A percentile compares a stretch with the other conserved stretches of the same genome.
Conservation (phyloP, 2,888 invertebrate genomes). For the Autographa pulchrina region DNA sequence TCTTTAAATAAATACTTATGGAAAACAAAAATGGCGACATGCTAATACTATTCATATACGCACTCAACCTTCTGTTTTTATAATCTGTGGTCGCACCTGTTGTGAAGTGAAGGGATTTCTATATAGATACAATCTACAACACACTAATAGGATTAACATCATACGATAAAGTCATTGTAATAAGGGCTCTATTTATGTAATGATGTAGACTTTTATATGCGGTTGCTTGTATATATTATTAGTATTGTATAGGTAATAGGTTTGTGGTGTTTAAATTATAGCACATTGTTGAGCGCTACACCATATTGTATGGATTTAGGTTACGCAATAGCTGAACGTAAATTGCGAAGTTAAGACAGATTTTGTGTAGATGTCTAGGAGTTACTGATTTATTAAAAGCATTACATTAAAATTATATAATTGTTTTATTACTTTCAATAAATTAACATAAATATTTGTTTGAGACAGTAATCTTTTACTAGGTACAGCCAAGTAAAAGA, state of each 20-base stretch:
- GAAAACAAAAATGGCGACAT: too few relatives aligned
- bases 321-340: background rate
- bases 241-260: background rate
- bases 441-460: too few relatives aligned
- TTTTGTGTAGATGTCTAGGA: background rate
- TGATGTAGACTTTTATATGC: background rate
- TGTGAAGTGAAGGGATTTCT: conserved; percentile 2
- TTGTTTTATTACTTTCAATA: too few relatives aligned
- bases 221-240: background rate
- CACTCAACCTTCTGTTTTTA: background rate
- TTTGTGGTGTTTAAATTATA: background rate
- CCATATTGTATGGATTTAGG: conserved; percentile 1
- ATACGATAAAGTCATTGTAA: background rate
- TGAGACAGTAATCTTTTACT: too few relatives aligned
- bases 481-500: too few relatives aligned
- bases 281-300: background rate
- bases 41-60: too few relatives aligned
- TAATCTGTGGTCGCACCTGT: background rate
- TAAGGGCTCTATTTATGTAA: background rate
- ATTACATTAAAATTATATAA: too few relatives aligned
- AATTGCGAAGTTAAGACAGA: background rate
- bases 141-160: background rate
- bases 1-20: too few relatives aligned
- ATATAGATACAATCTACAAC: background rate
- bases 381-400: background rate